Evolutionary conservation across 1,140 invertebrate species (phyloP), one percentile per base, ranked within the genome.

Genomic region (Chlorops oryzae): DNA sequence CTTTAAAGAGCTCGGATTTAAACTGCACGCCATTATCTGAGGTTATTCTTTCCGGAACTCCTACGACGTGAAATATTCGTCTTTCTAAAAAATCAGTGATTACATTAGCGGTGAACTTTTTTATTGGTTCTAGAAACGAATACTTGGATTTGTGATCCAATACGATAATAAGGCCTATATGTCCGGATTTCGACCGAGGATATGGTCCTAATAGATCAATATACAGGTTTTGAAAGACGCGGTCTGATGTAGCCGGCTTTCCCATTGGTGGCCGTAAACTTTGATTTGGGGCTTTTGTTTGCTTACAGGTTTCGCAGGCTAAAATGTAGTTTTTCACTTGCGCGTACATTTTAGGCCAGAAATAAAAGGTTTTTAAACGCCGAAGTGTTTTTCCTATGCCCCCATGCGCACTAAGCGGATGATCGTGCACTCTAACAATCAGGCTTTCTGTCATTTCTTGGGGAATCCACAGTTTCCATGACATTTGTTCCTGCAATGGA

Each of bases 401-500:
- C 23, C 45, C 45, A 44, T 49, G 52, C 22, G 46, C 28, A 10
- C 28, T 15, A n/a, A 21, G 27, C 13, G 47, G 34, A 6, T n/a
- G 10, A 9, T 38, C 17, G 15, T 54, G 52, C 10, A 32, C 28
- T 4, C 34, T 22, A 9, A 9, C 9, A 15, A 54, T 25, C 13
- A 38, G 5, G n/a, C 39, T 35, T 2, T 10, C 3, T 13, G n/a
- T 3, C 13, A 49, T 17, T 23, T 39, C 35, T 1, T 22, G 4
- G 20, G 52, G 52, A 25, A 54, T 24, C 52, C 46, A 48, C 9
- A 54, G 24, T 45, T 49, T 49, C 52, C 52, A 54, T 4, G 15
- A 13, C 24, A 10, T 27, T 18, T 17, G 22, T 32, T 51, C 50
- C 3, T 44, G 24, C 7, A 15, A n/a, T 17, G 23, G 32, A 21